Conservation (phyloP, 2,888 invertebrate species). For the Eupeodes luniger region DNA sequence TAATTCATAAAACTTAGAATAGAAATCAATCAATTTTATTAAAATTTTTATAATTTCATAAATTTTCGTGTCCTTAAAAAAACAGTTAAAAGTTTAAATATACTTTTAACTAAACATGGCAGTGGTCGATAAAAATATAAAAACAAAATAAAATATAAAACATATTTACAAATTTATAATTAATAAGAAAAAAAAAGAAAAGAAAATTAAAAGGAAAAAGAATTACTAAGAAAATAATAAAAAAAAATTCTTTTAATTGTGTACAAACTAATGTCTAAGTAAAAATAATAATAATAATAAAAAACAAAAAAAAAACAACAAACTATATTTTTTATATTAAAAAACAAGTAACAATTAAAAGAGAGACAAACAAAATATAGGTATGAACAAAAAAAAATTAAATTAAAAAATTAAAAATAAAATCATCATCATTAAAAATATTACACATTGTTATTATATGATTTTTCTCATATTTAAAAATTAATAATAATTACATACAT, state of each 20-base stretch:
- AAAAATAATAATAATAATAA: slow-evolving; percentile 69
- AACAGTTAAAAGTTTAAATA: slow-evolving; percentile 43
- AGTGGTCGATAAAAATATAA: slow-evolving; percentile 51
- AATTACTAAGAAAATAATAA: slow-evolving; percentile 60
- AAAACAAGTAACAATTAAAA: slow-evolving; percentile 53
- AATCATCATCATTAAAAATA: slow-evolving; percentile 67
- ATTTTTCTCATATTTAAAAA: slow-evolving; percentile 47
- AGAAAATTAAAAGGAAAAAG: slow-evolving; percentile 31
- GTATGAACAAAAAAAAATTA: slow-evolving; percentile 37
- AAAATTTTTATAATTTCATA: slow-evolving; percentile 61
- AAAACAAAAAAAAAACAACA: slow-evolving; percentile 37
- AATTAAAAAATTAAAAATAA: slow-evolving; percentile 8
- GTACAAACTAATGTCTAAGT: slow-evolving; percentile 74
- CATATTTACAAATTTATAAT: slow-evolving; percentile 70
- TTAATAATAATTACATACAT: slow-evolving; percentile 27
- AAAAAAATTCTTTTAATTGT: slow-evolving; percentile 69
- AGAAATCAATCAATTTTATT: slow-evolving; percentile 76
- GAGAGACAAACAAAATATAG: slow-evolving; percentile 48
- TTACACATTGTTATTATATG: slow-evolving; percentile 60
- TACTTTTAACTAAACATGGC: slow-evolving; percentile 36
- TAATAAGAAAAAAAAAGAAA: slow-evolving; percentile 26
- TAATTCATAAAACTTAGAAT: slow-evolving; percentile 44
- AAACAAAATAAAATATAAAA: slow-evolving; percentile 34
- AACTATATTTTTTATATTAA: slow-evolving; percentile 72
- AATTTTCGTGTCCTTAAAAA: slow-evolving; percentile 67